Conservation (phyloP, 2,888 invertebrate species). For the Sepiola atlantica region DNA sequence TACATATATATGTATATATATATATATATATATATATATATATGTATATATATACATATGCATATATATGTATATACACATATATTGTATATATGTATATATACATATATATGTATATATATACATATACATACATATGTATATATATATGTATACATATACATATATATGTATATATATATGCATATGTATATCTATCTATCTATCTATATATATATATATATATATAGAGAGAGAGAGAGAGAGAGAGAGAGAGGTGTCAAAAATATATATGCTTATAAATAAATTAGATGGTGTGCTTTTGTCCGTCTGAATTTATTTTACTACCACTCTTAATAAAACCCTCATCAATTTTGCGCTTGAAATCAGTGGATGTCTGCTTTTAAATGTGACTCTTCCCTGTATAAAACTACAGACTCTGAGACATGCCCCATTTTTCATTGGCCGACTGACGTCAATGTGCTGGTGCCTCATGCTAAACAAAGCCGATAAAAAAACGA, state of each 20-base stretch:
- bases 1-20: neutral
- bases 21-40: neutral
- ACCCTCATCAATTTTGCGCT: neutral
- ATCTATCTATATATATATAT: too few species aligned
- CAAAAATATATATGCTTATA: neutral
- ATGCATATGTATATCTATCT: neutral
- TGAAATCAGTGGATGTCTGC: too few species aligned
- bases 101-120: neutral
- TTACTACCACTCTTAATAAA: neutral
- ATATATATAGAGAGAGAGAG: too few species aligned
- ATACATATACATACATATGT: neutral
- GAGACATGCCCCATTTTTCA: slow-evolving; percentile 32
- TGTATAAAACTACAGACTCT: neutral
- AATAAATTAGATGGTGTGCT: neutral
- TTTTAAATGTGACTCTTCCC: neutral
- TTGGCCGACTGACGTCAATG: neutral
- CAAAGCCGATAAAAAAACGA: slow-evolving; percentile 14
- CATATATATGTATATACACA: neutral
- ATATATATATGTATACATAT: neutral
- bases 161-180: neutral
- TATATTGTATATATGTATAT: too few species aligned
- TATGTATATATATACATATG: neutral
- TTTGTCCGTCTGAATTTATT: neutral
- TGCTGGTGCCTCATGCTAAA: neutral
- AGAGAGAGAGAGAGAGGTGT: too few species aligned